Percentiles rank a stretch among this genome's conserved stretches.
These are phyloP conservation scores for Lysandra bellargus DNA, from an alignment of 2,888 invertebrate species.

Conservation along the genomic window DNA sequence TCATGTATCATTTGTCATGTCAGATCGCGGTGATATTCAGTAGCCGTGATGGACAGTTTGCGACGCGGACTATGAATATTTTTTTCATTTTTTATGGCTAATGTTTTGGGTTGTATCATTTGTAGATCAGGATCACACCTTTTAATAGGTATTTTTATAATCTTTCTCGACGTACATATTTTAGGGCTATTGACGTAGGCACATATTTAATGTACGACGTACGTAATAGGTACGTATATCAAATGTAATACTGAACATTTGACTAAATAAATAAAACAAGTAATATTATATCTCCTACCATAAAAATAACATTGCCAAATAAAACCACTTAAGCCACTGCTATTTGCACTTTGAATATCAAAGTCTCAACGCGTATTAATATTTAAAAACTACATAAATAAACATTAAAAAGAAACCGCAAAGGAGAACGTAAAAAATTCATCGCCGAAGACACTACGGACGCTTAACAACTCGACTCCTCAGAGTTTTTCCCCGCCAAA, in stretches of 20 bases:
- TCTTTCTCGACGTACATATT: background rate
- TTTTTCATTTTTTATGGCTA: slow-evolving; percentile 45
- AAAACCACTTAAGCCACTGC: background rate
- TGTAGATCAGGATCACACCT: background rate
- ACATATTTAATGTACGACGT: no score
- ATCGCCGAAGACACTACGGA: slow-evolving; percentile 48
- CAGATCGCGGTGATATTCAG: slow-evolving; percentile 68
- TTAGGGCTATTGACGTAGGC: background rate
- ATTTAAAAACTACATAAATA: slow-evolving; percentile 63
- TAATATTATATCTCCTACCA: background rate
- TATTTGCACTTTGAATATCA: slow-evolving; percentile 24
- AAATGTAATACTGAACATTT: background rate
- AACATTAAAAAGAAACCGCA: slow-evolving; percentile 66
- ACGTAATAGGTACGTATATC: background rate
- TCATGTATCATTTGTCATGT: slow-evolving; percentile 71
- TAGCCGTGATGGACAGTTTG: slow-evolving; percentile 72
- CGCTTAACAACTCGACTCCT: slow-evolving; percentile 29
- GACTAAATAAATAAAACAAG: background rate
- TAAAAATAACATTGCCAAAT: background rate
- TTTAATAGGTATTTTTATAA: background rate
- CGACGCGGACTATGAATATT: slow-evolving; percentile 68
- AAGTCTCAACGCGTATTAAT: slow-evolving; percentile 51
- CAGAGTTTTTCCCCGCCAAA: slow-evolving; percentile 50
- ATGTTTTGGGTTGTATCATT: slow-evolving; percentile 32
- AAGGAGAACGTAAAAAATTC: slow-evolving; percentile 65